Percentiles rank a stretch among this genome's conserved stretches.
phyloP scores from a whole-genome alignment of 1,140 invertebrate genomes.

The Coelopa frigida region DNA sequence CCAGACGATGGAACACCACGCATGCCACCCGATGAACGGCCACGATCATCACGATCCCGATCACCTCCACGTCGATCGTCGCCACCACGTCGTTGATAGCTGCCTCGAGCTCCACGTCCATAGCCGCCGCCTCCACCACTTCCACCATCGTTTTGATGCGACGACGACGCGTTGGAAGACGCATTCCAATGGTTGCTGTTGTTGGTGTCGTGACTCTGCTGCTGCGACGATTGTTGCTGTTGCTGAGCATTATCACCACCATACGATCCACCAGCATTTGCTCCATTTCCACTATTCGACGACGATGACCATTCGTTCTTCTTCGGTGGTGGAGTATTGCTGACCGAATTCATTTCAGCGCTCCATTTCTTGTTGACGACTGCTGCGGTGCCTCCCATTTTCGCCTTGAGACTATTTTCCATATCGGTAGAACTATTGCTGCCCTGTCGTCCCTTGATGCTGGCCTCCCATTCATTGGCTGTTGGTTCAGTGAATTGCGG shows the following conservation, averaged over 20 bases:
- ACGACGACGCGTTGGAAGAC: too few relatives aligned
- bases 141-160: conserved; percentile 22
- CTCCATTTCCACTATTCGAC: too few relatives aligned
- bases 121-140: conserved; percentile 11
- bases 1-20: not conserved
- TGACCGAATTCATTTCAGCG: conserved; percentile 36
- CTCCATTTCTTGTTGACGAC: conserved; percentile 33
- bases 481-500: not conserved
- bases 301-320: conserved; percentile 36
- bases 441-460: conserved; percentile 6
- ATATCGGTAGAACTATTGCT: conserved; percentile 14
- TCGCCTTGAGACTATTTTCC: not conserved
- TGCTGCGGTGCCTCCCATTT: conserved; percentile 4
- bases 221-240: not conserved
- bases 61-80: conserved; percentile 21
- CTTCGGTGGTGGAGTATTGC: conserved; percentile 16
- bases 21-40: conserved; percentile 2
- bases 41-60: conserved; percentile 20
- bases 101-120: conserved; percentile 4
- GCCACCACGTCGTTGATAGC: not conserved
- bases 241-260: too few relatives aligned
- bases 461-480: conserved; percentile 10
- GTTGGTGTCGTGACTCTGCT: not conserved
- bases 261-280: too few relatives aligned
- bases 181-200: conserved; percentile 28